phyloP scores from a whole-genome alignment of 2,113 vertebrate genomes.

The Myodes glareolus region DNA sequence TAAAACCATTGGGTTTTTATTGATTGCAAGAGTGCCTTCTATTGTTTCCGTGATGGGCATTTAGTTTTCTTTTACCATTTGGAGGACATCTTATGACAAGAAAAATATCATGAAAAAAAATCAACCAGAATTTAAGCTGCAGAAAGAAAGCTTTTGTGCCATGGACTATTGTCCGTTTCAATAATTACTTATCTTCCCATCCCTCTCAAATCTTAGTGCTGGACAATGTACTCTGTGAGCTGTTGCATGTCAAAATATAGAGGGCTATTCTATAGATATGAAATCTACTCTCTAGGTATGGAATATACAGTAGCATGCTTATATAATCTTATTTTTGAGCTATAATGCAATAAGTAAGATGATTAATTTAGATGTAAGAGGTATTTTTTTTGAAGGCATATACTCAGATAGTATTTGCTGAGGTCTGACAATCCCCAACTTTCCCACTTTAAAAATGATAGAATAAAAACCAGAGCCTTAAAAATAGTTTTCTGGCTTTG shows the following conservation, averaged over 20 bases:
- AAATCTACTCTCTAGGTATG: neutral
- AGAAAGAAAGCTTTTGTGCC: neutral
- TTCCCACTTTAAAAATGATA: conserved; percentile 22
- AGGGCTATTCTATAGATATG: neutral
- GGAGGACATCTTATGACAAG: conserved; percentile 24
- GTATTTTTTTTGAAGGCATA: neutral
- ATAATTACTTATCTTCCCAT: neutral
- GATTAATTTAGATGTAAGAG: conserved; percentile 6
- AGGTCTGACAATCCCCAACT: conserved; percentile 24
- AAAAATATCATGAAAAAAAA: neutral
- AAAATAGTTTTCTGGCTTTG: neutral
- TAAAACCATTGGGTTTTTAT: neutral
- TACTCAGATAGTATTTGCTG: neutral
- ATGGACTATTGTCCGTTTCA: neutral
- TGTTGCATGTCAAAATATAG: conserved; percentile 33
- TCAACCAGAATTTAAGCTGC: neutral
- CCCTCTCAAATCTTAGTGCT: conserved; percentile 10
- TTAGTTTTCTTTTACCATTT: conserved; percentile 39
- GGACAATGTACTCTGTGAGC: neutral
- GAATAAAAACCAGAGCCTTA: conserved; percentile 45
- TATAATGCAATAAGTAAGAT: neutral
- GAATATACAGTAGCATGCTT: neutral
- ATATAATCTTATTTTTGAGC: neutral
- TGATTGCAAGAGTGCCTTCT: conserved; percentile 3
- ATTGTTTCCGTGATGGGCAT: conserved; percentile 16